Conservation (phyloP, 92 coral and sea anemone genomes). For the Pocillopora grandis region DNA sequence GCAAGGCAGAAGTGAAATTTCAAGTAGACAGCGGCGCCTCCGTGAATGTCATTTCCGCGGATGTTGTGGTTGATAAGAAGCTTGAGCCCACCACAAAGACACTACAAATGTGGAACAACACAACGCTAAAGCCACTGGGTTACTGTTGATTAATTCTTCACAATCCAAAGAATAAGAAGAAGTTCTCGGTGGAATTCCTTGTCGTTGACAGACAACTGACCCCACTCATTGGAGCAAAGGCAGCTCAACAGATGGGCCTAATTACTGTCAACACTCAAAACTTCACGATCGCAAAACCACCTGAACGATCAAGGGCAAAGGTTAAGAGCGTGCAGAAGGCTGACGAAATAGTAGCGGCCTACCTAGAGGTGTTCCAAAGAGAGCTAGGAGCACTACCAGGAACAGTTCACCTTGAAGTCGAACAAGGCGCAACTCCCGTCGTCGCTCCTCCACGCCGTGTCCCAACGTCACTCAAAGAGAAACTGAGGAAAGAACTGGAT, state of each 20-base stretch:
- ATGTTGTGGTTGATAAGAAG: background rate
- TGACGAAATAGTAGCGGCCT: no score
- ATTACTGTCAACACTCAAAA: constrained; percentile 46
- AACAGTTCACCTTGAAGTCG: no score
- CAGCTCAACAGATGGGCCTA: constrained; percentile 21
- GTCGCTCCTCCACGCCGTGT: constrained; percentile 26
- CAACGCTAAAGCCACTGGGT: background rate
- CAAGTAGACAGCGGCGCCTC: no score
- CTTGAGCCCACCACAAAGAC: background rate
- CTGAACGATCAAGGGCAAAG: background rate
- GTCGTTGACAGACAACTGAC: background rate
- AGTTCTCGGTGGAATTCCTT: constrained; percentile 41
- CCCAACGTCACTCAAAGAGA: constrained; percentile 30
- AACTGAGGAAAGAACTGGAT: constrained; percentile 29
- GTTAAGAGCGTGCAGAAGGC: no score
- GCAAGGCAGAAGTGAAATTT: background rate
- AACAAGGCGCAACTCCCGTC: constrained; percentile 9
- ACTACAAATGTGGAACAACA: constrained; percentile 4
- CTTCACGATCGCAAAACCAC: constrained; percentile 12
- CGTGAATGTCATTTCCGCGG: constrained; percentile 16
- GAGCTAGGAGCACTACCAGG: no score
- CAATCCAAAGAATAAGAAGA: constrained; percentile 36
- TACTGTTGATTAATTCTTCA: constrained; percentile 7
- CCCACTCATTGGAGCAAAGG: constrained; percentile 37
- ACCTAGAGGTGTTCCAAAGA: no score